Evolutionary conservation across 1,140 invertebrate species (phyloP), one percentile per base, ranked within the genome.

Genomic region (Zaprionus vittiger): DNA sequence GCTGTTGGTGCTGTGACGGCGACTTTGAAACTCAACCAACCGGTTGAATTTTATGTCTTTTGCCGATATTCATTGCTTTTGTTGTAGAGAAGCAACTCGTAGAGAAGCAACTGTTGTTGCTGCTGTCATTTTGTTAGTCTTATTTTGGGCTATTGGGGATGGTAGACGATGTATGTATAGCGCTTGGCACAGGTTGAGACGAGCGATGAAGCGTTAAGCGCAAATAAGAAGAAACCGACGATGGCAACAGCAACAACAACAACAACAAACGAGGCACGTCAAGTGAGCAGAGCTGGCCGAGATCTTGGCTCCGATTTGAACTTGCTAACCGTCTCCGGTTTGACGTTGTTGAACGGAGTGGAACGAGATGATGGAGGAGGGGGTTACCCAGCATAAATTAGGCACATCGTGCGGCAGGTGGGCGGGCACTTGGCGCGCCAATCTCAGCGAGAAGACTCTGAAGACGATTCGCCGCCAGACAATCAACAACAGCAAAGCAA

Each of bases 1-100:
- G 31, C 9, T 34, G 9, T 11, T 31, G 72, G 34, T 52, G 49
- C 61, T 24, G 65, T 26, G 41, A 75, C 80, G 37, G 81, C 63
- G 47, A 77, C 62, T 79, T 59, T 62, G 72, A 84, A 90, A 89
- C 78, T 68, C 66, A 91, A 91, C 85, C 70, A 84, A 90, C 85
- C 85, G 86, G 85, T 90, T 91, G 73, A 91, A 68, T 91, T 89
- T 90, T 77, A 91, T 89, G 81, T 89, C 85, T 89, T 89, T 78
- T 67, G 76, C 76, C 65, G 72, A 69, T 79, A 65, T 75, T 75
- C 37, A 64, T 74, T 63, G 26, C 63, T 62, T 28, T 71, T 85
- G 63, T 67, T 72, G 77, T 71, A 26, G 24, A 26, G 24, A 26
- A 26, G 24, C 24, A 24, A 67, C 60, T 83, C 66, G 38, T 61